phyloP scores from a whole-genome alignment of 1,140 invertebrate species.

The Sarcophaga bullata region DNA sequence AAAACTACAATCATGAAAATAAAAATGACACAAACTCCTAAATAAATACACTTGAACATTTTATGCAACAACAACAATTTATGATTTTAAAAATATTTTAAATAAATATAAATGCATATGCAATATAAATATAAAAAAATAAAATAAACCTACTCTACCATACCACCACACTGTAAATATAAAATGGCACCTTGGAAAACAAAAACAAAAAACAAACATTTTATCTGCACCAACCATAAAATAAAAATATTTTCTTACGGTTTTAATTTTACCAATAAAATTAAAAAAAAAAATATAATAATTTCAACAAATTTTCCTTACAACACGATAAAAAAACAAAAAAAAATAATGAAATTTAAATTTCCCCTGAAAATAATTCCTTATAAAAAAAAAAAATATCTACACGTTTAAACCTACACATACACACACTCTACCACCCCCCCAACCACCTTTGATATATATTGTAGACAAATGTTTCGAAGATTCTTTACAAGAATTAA shows the following conservation, averaged over 20 bases:
- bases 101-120: no score
- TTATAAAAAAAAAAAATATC: slow-evolving; percentile 21
- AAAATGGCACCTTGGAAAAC: slow-evolving; percentile 36
- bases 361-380: slow-evolving; percentile 2
- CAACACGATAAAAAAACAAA: no score
- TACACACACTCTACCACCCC: slow-evolving; percentile 32
- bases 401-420: slow-evolving; percentile 24
- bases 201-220: slow-evolving; percentile 46
- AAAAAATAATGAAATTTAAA: no score
- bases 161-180: no score
- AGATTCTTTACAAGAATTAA: slow-evolving; percentile 65
- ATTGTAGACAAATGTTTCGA: slow-evolving; percentile 64
- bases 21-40: no score
- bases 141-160: no score
- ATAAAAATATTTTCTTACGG: neutral
- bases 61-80: no score
- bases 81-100: no score
- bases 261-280: slow-evolving; percentile 29
- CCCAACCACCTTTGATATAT: slow-evolving; percentile 46
- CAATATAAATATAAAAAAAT: no score
- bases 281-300: no score
- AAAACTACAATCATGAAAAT: slow-evolving; percentile 24
- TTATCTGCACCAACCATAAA: slow-evolving; percentile 23
- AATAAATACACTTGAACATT: no score
- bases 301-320: no score